These are phyloP conservation scores for Eilema caniola DNA, from an alignment of 2,888 invertebrate genomes.

Conservation along the genomic window DNA sequence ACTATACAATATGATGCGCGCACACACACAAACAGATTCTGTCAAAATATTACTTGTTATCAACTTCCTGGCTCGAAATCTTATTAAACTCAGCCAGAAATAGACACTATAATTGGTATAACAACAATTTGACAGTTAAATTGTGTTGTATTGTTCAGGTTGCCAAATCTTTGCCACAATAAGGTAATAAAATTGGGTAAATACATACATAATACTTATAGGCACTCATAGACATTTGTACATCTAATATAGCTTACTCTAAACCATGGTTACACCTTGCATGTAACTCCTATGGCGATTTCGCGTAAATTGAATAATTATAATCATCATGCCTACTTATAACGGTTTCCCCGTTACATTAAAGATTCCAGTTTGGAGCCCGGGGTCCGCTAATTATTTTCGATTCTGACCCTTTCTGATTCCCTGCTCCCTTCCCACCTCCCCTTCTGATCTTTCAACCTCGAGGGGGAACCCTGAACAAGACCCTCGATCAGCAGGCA, in stretches of 20 bases:
- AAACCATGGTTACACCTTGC: too few relatives aligned
- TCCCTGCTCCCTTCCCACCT: too few relatives aligned
- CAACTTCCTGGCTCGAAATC: slow-evolving; percentile 3
- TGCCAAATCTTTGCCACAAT: not conserved
- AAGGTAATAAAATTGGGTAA: not conserved
- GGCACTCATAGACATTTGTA: not conserved
- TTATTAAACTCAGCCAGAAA: slow-evolving; percentile 30
- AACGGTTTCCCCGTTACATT: too few relatives aligned
- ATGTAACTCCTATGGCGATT: too few relatives aligned
- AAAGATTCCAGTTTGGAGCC: too few relatives aligned
- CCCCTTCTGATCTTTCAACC: too few relatives aligned
- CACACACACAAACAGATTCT: slow-evolving; percentile 14
- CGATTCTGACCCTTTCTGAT: too few relatives aligned
- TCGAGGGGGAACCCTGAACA: too few relatives aligned
- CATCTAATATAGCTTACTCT: not conserved
- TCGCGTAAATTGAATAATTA: too few relatives aligned
- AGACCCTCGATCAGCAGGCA: too few relatives aligned
- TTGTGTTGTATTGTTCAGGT: slow-evolving; percentile 25
- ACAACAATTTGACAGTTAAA: slow-evolving; percentile 35
- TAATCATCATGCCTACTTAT: too few relatives aligned
- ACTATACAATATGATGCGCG: slow-evolving; percentile 22
- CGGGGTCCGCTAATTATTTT: too few relatives aligned
- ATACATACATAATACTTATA: not conserved
- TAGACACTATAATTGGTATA: slow-evolving; percentile 15
- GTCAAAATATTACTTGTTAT: slow-evolving; percentile 20